Evolutionary conservation across 2,888 invertebrate species (phyloP), one percentile per base, ranked within the genome.

Genomic region (Hartigia nigra): DNA sequence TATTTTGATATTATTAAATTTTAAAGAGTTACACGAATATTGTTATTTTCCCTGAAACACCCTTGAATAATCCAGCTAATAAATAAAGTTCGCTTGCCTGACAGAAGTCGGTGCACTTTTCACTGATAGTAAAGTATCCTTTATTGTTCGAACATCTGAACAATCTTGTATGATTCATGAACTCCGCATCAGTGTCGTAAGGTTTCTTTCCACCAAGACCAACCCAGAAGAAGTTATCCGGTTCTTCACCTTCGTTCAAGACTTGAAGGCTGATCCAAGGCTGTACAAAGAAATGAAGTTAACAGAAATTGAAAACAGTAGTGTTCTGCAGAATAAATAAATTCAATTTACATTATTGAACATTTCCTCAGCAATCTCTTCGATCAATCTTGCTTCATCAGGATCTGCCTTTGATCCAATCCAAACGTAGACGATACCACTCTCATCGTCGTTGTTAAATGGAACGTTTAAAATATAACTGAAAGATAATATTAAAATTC

Each of bases 91-190:
- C 23, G 82, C 83, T 85, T 91, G 97, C 97, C 94, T 98, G 98
- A 92, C 98, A 98, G 92, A 98, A 98, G 92, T 98, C 98, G 0
- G 98, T 96, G 92, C 99, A 99, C 91, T 99, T 99, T 92, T 99
- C 99, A 0, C 99, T 99, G 70, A 99, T 98, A 0, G 97, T 97
- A 92, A 99, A 99, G 92, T 99, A 99, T 9, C 99, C 99, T 91
- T 99, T 99, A 91, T 99, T 99, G 92, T 99, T 99, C 74, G 99
- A 99, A 92, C 99, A 99, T 78, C 99, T 95, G 93, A 99, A 99
- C 70, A 99, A 93, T 76, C 99, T 94, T 1, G 98, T 97, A 92
- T 95, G 97, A 88, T 97, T 95, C 96, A 99, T 98, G 91, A 96
- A 99, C 72, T 96, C 96, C 0, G 98, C 97, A 89, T 97, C 95